phyloP scores from a whole-genome alignment of 2,888 invertebrate species.

The Plagodis dolabraria region DNA sequence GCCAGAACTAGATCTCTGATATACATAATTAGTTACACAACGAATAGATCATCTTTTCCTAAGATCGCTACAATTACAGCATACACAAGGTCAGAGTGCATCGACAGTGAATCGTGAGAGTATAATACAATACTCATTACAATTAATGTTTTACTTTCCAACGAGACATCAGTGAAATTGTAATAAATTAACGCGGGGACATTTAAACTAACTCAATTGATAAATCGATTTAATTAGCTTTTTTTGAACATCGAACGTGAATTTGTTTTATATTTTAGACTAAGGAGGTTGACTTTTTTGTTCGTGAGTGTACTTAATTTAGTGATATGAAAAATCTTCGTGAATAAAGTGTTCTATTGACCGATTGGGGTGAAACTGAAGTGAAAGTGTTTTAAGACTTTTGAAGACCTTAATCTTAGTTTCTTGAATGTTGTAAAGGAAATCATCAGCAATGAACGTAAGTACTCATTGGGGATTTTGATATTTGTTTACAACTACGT shows the following conservation, averaged over 20 bases:
- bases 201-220: background rate
- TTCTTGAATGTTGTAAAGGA: conserved; percentile 40
- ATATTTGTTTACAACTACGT: too few species aligned
- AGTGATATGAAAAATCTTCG: background rate
- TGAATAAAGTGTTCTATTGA: conserved; percentile 1
- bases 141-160: conserved; percentile 45
- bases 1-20: conserved; percentile 1
- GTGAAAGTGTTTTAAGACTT: conserved; percentile 12
- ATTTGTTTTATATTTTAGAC: background rate
- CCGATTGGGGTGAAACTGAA: conserved; percentile 8
- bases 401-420: conserved; percentile 8
- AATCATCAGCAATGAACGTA: conserved; percentile 70
- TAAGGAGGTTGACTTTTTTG: background rate
- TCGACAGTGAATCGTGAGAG: conserved; percentile 52
- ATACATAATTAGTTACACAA: conserved; percentile 8
- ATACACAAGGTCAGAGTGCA: conserved; percentile 54
- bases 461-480: conserved; percentile 42
- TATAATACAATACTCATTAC: conserved; percentile 44
- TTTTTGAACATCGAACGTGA: conserved; percentile 12
- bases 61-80: conserved; percentile 41
- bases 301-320: background rate
- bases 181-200: background rate
- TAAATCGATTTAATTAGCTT: background rate
- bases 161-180: conserved; percentile 23
- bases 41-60: conserved; percentile 14